Percentiles rank a stretch among this genome's conserved stretches.
These are phyloP conservation scores for Taurulus bubalis DNA, from an alignment of 2,113 vertebrate genomes.

Conservation along the genomic window DNA sequence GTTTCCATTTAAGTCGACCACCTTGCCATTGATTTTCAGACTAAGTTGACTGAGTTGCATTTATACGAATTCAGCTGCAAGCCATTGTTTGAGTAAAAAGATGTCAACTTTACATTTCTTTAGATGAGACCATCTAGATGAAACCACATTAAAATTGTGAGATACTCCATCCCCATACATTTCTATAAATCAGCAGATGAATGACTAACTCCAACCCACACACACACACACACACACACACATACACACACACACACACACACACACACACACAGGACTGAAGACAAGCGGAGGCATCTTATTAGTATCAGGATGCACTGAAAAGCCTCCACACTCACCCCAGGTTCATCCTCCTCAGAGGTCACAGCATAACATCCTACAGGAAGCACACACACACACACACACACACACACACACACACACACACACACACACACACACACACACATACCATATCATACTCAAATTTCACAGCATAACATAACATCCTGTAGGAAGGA, in stretches of 20 bases:
- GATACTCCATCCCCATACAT: background rate
- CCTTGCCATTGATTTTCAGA: no score
- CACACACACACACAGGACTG: constrained; percentile 4
- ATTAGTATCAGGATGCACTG: constrained; percentile 59
- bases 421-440: constrained; percentile 5
- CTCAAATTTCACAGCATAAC: constrained; percentile 66
- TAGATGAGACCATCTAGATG: background rate
- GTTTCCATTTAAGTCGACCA: no score
- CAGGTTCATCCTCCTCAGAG: constrained; percentile 67
- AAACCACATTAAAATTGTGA: background rate
- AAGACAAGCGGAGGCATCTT: constrained; percentile 38
- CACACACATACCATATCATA: constrained; percentile 34
- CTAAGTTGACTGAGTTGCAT: no score
- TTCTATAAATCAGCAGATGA: background rate
- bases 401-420: constrained; percentile 10
- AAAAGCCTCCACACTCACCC: constrained; percentile 49
- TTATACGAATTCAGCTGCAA: background rate
- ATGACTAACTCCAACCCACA: background rate
- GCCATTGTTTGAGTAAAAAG: background rate
- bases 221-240: background rate
- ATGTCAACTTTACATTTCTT: background rate
- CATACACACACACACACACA: background rate
- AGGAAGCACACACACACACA: constrained; percentile 55
- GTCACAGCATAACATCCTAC: constrained; percentile 70
- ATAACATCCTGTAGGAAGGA: constrained; percentile 58